Percentiles rank a stretch among this genome's conserved stretches.
These are phyloP conservation scores for Tenthredo scrophulariae DNA, from an alignment of 2,888 invertebrate genomes.

Conservation along the genomic window DNA sequence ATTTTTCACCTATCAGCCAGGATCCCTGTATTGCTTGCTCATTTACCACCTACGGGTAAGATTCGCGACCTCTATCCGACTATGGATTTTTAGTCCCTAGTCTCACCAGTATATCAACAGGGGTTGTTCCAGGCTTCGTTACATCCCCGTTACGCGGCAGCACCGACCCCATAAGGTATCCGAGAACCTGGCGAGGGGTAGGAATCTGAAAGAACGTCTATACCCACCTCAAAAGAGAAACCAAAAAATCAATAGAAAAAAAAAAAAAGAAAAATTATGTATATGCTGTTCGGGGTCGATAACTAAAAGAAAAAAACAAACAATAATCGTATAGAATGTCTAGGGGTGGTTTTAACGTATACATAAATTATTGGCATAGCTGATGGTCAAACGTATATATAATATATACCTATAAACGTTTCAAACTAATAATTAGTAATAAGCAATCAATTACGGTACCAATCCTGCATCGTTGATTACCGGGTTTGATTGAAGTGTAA, in stretches of 20 bases:
- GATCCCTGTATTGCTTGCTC: neutral
- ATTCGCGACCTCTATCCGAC: neutral
- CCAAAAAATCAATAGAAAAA: neutral
- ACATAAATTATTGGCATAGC: no score
- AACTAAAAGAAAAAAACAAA: no score
- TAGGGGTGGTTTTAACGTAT: no score
- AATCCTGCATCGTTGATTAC: constrained; percentile 77
- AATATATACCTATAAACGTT: constrained; percentile 5
- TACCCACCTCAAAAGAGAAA: neutral
- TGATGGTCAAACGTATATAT: neutral
- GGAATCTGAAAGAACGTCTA: neutral
- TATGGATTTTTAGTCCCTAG: neutral
- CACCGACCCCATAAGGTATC: constrained; percentile 59
- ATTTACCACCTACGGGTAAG: neutral
- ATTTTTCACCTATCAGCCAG: no score
- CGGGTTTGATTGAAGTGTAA: constrained; percentile 78
- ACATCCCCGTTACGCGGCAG: constrained; percentile 62
- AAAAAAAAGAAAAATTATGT: no score
- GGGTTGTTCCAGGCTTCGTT: constrained; percentile 1
- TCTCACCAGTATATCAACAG: neutral
- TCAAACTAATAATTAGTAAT: constrained; percentile 75
- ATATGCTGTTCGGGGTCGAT: no score
- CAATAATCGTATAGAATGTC: no score
- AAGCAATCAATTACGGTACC: constrained; percentile 78
- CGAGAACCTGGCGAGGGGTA: neutral